phyloP scores from a whole-genome alignment of 2,888 invertebrate species.

The Melangyna quadrimaculata region DNA sequence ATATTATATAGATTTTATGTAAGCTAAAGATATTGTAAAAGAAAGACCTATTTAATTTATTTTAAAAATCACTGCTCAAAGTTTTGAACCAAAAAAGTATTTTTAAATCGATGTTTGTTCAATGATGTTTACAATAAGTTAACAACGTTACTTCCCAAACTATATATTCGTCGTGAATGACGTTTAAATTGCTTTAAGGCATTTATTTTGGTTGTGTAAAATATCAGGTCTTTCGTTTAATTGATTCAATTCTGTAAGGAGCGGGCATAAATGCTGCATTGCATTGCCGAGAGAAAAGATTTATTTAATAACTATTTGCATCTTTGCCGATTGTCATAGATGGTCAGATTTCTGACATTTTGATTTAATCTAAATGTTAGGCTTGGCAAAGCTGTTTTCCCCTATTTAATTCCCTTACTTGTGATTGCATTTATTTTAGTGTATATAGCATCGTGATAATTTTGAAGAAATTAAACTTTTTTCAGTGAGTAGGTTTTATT shows the following conservation, averaged over 20 bases:
- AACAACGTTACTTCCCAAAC: neutral
- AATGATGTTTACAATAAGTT: no score
- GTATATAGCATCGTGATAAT: no score
- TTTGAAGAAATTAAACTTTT: no score
- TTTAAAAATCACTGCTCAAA: no score
- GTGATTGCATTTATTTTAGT: no score
- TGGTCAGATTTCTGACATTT: slow-evolving; percentile 33
- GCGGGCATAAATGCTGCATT: slow-evolving; percentile 3
- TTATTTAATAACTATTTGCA: neutral
- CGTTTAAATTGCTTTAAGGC: slow-evolving; percentile 31
- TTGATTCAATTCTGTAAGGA: slow-evolving; percentile 33
- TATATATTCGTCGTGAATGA: slow-evolving; percentile 22
- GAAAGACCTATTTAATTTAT: no score
- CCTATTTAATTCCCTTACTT: no score
- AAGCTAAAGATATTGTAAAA: no score
- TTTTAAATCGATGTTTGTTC: no score
- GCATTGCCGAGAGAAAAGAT: neutral
- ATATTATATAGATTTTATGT: no score
- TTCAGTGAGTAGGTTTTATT: no score
- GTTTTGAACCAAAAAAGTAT: no score
- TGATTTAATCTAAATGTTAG: slow-evolving; percentile 23
- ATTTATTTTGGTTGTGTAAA: slow-evolving; percentile 50
- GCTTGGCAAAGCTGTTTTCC: slow-evolving; percentile 6
- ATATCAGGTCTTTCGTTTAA: slow-evolving; percentile 30
- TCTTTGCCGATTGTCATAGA: neutral